Evolutionary conservation across 2,113 vertebrate genomes (phyloP).

Genomic region (Pithys albifrons): DNA sequence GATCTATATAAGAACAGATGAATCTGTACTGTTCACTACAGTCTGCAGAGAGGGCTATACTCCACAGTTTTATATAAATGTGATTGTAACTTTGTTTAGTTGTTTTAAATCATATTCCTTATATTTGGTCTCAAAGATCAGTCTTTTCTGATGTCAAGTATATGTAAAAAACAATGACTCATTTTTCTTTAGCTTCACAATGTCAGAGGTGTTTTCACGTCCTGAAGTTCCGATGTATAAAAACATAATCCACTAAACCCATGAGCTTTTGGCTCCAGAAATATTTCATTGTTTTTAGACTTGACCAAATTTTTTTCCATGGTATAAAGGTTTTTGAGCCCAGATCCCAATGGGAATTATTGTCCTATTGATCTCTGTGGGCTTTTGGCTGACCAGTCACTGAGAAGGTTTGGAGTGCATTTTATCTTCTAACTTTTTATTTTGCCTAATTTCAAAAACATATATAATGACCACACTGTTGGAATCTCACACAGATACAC

Average conservation of each 20-base stretch:
- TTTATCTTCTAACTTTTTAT: neutral
- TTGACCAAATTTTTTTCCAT: neutral
- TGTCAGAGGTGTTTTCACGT: neutral
- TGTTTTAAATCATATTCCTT: neutral
- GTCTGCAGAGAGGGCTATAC: neutral
- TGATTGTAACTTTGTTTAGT: neutral
- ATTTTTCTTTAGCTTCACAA: neutral
- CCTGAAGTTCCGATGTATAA: neutral
- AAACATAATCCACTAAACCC: neutral
- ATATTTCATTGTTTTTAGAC: neutral
- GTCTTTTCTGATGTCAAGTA: neutral
- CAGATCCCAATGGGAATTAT: neutral
- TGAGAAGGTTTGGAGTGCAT: neutral
- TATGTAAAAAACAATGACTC: neutral
- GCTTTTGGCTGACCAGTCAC: neutral
- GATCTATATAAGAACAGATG: neutral
- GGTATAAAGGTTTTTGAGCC: neutral
- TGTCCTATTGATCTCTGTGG: neutral
- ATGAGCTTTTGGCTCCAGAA: neutral
- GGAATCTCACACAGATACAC: neutral
- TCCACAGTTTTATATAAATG: neutral
- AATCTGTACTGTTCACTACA: neutral
- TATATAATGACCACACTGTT: neutral
- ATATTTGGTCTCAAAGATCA: neutral
- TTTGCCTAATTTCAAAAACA: neutral